Percentiles rank a stretch among this genome's conserved stretches.
Conservation (phyloP, 1,140 invertebrate species). For the Drosophila willistoni region DNA sequence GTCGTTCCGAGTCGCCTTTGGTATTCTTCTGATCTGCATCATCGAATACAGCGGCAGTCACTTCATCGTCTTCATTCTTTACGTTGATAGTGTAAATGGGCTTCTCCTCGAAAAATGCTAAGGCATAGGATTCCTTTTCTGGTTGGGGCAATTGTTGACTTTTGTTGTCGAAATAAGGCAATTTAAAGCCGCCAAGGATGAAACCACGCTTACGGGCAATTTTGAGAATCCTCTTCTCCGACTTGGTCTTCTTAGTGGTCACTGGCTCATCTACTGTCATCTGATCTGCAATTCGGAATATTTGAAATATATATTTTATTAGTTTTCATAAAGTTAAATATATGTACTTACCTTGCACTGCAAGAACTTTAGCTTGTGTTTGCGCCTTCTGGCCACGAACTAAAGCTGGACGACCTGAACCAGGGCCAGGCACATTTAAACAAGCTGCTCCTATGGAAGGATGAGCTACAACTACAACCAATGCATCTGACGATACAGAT, state of each 20-base stretch:
- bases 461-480: no score
- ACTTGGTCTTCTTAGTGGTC: slow-evolving; percentile 35
- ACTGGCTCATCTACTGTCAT: not conserved
- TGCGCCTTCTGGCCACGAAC: no score
- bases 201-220: slow-evolving; percentile 63
- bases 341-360: not conserved
- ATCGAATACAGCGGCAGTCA: slow-evolving; percentile 35
- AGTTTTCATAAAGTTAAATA: not conserved
- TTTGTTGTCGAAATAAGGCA: slow-evolving; percentile 53
- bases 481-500: no score
- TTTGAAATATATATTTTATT: not conserved
- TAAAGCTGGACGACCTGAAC: no score
- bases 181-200: slow-evolving; percentile 51
- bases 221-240: slow-evolving; percentile 59
- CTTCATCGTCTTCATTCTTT: slow-evolving; percentile 57
- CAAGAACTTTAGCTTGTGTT: not conserved
- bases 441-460: no score
- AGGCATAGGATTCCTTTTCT: slow-evolving; percentile 63
- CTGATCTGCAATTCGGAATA: not conserved
- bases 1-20: slow-evolving; percentile 37
- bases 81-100: slow-evolving; percentile 67
- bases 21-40: slow-evolving; percentile 28
- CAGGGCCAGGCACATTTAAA: no score
- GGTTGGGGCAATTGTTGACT: slow-evolving; percentile 49
- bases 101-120: slow-evolving; percentile 65